Evolutionary conservation across 2,888 invertebrate genomes (phyloP).

Genomic region (Hypomecis punctinalis): DNA sequence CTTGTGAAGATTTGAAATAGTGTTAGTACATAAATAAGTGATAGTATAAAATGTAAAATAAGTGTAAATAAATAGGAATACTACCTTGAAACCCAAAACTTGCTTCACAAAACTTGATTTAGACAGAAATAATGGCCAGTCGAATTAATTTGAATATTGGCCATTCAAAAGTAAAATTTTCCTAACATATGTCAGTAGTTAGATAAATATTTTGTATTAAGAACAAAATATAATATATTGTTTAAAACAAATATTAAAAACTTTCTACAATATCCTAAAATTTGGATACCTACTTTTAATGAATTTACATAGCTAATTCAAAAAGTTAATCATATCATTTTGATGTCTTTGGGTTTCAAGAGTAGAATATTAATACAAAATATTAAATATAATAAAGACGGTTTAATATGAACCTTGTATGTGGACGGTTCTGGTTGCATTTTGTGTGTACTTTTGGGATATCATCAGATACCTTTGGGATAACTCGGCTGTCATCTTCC

Average conservation of each 20-base stretch:
- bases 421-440: conserved; percentile 78
- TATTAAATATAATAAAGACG: conserved; percentile 32
- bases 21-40: not conserved
- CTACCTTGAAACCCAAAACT: conserved; percentile 10
- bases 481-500: conserved; percentile 62
- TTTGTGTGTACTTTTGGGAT: conserved; percentile 79
- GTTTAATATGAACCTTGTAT: conserved; percentile 68
- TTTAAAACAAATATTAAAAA: too few relatives aligned
- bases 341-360: conserved; percentile 36
- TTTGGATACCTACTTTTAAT: too few relatives aligned
- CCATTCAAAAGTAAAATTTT: too few relatives aligned
- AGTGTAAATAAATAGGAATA: not conserved
- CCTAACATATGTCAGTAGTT: too few relatives aligned
- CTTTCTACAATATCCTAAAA: too few relatives aligned
- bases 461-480: conserved; percentile 65
- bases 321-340: not conserved
- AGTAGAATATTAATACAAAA: conserved; percentile 14
- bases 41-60: not conserved
- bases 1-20: conserved; percentile 1
- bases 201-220: too few relatives aligned
- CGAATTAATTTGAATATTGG: too few relatives aligned
- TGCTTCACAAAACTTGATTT: not conserved
- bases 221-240: too few relatives aligned
- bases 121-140: too few relatives aligned
- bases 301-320: too few relatives aligned